Conservation (phyloP, 2,113 vertebrate genomes). For the Eubucco bourcierii region DNA sequence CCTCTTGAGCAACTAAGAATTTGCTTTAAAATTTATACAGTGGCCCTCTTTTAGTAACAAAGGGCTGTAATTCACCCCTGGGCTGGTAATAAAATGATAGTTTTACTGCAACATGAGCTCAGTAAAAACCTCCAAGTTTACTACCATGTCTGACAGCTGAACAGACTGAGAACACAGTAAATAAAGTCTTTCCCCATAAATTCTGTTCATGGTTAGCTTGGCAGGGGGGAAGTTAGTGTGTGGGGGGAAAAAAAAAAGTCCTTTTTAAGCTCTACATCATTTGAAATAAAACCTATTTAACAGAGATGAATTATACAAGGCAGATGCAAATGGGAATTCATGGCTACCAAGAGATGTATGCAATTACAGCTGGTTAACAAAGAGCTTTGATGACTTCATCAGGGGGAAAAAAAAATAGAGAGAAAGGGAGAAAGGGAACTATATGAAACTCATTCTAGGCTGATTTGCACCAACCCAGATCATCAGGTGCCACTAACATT, state of each 20-base stretch:
- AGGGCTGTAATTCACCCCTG: background rate
- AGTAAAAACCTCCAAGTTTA: conserved; percentile 32
- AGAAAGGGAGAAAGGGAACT: background rate
- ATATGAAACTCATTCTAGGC: background rate
- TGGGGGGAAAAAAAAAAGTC: background rate
- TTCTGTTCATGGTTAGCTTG: conserved; percentile 11
- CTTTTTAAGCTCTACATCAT: conserved; percentile 27
- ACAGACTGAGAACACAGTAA: conserved; percentile 44
- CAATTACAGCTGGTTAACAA: background rate
- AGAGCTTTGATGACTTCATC: background rate
- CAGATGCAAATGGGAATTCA: background rate
- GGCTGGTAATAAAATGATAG: conserved; percentile 5
- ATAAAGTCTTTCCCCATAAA: conserved; percentile 37
- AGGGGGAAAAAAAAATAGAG: background rate
- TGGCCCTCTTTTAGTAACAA: conserved; percentile 6
- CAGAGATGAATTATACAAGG: background rate
- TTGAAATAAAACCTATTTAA: conserved; percentile 30
- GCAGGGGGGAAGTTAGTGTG: conserved; percentile 8
- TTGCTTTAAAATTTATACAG: background rate
- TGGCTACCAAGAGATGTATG: background rate
- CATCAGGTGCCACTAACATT: background rate
- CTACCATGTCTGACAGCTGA: background rate
- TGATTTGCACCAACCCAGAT: background rate
- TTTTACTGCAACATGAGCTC: conserved; percentile 12
- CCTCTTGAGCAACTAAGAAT: background rate